phyloP scores from a whole-genome alignment of 2,113 vertebrate species.

The Rhabdornis inornatus region DNA sequence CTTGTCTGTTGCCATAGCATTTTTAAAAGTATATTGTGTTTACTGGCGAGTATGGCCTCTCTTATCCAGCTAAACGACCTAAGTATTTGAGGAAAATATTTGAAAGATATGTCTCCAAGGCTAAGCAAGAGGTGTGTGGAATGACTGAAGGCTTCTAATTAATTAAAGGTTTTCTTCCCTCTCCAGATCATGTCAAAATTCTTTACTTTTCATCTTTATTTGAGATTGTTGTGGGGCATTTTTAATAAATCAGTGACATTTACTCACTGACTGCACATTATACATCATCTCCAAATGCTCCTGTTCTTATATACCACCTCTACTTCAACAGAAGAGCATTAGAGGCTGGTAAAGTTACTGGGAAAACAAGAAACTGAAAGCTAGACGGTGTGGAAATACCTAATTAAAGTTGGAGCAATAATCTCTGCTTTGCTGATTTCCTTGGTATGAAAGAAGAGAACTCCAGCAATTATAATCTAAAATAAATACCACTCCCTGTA shows the following conservation, averaged over 20 bases:
- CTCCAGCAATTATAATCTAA: neutral
- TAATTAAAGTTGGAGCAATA: slow-evolving; percentile 18
- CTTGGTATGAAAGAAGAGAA: neutral
- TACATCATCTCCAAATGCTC: neutral
- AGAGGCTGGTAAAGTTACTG: neutral
- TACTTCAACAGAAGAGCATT: neutral
- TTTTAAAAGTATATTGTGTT: neutral
- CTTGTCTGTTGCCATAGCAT: neutral
- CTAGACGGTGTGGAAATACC: neutral
- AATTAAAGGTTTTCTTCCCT: neutral
- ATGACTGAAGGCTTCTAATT: neutral
- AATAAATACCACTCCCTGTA: neutral
- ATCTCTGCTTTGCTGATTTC: neutral
- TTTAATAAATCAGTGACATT: neutral
- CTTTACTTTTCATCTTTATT: neutral
- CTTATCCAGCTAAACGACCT: neutral
- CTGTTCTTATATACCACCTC: neutral
- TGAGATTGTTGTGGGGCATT: neutral
- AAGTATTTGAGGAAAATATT: neutral
- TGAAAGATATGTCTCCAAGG: neutral
- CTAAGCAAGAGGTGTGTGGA: neutral
- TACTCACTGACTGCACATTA: neutral
- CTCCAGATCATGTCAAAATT: neutral
- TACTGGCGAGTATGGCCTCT: neutral
- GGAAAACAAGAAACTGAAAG: neutral